Percentiles rank a stretch among this genome's conserved stretches.
Conservation (phyloP, 2,797 vertebrate genomes). For the Eulemur coronatus region DNA sequence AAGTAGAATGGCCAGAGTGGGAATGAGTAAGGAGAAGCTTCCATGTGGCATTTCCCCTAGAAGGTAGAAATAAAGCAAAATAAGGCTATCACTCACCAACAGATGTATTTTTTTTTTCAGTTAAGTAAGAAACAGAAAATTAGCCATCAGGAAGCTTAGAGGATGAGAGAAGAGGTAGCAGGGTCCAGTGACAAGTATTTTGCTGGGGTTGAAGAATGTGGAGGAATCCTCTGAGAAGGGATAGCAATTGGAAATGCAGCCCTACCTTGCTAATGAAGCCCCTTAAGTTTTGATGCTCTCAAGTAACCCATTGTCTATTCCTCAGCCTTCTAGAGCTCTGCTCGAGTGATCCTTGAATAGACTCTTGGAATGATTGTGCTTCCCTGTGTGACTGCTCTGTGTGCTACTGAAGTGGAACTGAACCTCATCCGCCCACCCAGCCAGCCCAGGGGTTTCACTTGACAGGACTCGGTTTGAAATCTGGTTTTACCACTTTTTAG, state of each 20-base stretch:
- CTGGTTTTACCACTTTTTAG: constrained; percentile 30
- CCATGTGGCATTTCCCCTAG: background rate
- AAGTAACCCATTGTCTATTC: constrained; percentile 39
- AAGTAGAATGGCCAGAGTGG: background rate
- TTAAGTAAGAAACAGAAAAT: constrained; percentile 42
- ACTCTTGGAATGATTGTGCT: constrained; percentile 48
- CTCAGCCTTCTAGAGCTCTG: constrained; percentile 53
- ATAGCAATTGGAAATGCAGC: background rate
- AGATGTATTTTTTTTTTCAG: constrained; percentile 23
- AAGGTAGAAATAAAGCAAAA: constrained; percentile 41
- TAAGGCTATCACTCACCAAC: background rate
- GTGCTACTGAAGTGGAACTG: constrained; percentile 52
- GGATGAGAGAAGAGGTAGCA: background rate
- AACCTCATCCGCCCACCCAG: background rate
- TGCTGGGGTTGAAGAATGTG: background rate
- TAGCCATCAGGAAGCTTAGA: background rate
- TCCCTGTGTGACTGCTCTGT: constrained; percentile 39
- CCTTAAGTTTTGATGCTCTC: constrained; percentile 34
- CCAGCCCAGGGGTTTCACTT: constrained; percentile 40
- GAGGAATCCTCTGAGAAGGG: constrained; percentile 2
- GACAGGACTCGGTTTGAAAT: constrained; percentile 48
- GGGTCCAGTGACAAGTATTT: background rate
- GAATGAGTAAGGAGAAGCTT: background rate
- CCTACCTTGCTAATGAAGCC: constrained; percentile 4
- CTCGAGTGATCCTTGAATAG: constrained; percentile 49